Conservation (phyloP, 1,140 invertebrate species). For the Drosophila seguyi region DNA sequence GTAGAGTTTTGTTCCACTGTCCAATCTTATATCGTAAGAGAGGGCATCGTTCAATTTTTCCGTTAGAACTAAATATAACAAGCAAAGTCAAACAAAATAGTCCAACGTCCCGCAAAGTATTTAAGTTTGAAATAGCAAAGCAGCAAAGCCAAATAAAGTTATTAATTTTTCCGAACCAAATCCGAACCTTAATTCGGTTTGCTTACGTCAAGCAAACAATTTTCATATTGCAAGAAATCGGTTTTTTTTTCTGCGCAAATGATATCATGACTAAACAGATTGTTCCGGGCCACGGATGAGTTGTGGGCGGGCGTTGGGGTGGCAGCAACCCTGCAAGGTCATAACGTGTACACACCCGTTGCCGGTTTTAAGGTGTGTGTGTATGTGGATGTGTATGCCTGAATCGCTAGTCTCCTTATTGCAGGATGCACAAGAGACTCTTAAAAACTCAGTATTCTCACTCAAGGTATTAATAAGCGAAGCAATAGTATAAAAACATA, state of each 20-base stretch:
- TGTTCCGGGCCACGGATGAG: constrained; percentile 16
- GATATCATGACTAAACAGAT: constrained; percentile 46
- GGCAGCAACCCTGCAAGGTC: constrained; percentile 46
- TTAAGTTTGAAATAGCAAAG: constrained; percentile 29
- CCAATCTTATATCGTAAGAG: background rate
- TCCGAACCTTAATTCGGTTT: constrained; percentile 35
- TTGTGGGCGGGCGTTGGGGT: constrained; percentile 12
- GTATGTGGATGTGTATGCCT: constrained; percentile 13
- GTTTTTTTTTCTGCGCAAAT: constrained; percentile 17
- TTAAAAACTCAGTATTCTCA: background rate
- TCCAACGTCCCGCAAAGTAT: constrained; percentile 12
- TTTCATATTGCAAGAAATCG: constrained; percentile 31
- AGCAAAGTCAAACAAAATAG: constrained; percentile 18
- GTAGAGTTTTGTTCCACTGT: constrained; percentile 16
- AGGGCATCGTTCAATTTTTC: constrained; percentile 14
- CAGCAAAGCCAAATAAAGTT: background rate
- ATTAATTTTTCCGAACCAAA: constrained; percentile 1
- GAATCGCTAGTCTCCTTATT: background rate
- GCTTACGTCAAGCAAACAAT: constrained; percentile 59
- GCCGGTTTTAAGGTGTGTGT: constrained; percentile 13
- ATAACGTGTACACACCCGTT: constrained; percentile 29
- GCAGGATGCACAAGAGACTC: constrained; percentile 2
- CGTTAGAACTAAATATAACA: constrained; percentile 32
- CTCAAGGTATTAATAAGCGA: too few species aligned
- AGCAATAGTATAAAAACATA: too few species aligned